Conservation (phyloP, 2,797 vertebrate genomes). For the Clamator glandarius region DNA sequence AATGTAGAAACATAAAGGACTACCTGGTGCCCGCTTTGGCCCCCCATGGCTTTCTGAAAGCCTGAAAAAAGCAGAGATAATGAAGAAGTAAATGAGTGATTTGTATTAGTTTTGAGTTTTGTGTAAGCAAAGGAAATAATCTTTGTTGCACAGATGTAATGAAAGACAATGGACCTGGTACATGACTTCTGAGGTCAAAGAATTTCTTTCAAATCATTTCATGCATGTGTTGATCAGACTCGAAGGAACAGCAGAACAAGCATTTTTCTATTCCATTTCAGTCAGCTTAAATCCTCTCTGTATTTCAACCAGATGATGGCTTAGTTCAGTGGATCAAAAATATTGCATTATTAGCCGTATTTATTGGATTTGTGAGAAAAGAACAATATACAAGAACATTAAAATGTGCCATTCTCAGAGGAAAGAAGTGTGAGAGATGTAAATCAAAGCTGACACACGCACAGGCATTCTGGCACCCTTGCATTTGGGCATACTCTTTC, state of each 20-base stretch:
- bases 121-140: neutral
- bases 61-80: too few species aligned
- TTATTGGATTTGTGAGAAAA: neutral
- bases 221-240: neutral
- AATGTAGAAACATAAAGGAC: neutral
- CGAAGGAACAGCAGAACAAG: neutral
- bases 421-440: neutral
- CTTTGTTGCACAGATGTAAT: neutral
- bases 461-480: neutral
- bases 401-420: neutral
- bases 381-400: neutral
- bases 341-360: neutral
- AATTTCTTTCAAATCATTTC: neutral
- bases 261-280: neutral
- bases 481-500: neutral
- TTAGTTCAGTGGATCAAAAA: neutral
- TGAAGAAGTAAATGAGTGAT: neutral
- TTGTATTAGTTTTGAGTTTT: neutral
- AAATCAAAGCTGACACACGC: neutral
- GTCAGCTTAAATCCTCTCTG: neutral
- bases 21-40: neutral
- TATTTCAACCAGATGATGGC: neutral
- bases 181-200: neutral
- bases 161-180: fast-evolving
- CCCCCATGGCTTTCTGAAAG: neutral